Base-by-base conservation (phyloP, 2,797 vertebrate species). In the Spatula versicolor region DNA sequence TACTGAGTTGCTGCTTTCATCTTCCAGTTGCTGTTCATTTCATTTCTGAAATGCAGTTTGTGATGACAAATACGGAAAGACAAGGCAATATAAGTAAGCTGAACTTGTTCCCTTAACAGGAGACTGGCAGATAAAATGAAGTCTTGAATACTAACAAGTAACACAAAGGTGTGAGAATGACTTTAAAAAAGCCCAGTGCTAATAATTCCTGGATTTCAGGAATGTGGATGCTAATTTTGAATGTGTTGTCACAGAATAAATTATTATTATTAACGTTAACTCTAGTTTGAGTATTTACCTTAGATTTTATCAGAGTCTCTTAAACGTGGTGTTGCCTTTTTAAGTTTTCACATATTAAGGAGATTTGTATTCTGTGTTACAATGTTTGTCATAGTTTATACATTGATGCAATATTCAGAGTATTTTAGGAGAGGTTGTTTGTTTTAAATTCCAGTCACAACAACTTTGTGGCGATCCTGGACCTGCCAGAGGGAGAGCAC, bases 401-500 rank as follows among this genome's bases (percentile, higher is more conserved):
- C 39, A 33, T 26, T 3, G 12, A 12, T 30, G 12, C 12, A 2
- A 33, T 73, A 66, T 5, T 21, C 63, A 58, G 48, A 76, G 30
- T 39, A 17, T 59, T 81, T 83, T 37, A 43, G 28, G 37, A 60
- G 43, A 88, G 86, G 88, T 35, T 59, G 41, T 66, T 67, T 93
- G 45, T 91, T 25, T 95, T 76, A 5, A 88, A 71, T 96, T 82
- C 31, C 96, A 99, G 99, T 98, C 98, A 99, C 94, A 99, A 99
- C 73, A 99, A 99, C 98, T 99, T 99, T 88, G 99, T 99, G 90
- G 99, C 98, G 11, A 98, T 99, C 78, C 96, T 99, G 97, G 99
- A 99, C 93, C 98, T 99, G 92, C 99, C 99, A 0, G 99, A 99
- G 97, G 99, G 99, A 72, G 99, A 99, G 92, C 99, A 99, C 96